Percentiles rank a stretch among this genome's conserved stretches.
Evolutionary conservation across 2,113 vertebrate genomes (phyloP).

Genomic region (Melierax canorus): DNA sequence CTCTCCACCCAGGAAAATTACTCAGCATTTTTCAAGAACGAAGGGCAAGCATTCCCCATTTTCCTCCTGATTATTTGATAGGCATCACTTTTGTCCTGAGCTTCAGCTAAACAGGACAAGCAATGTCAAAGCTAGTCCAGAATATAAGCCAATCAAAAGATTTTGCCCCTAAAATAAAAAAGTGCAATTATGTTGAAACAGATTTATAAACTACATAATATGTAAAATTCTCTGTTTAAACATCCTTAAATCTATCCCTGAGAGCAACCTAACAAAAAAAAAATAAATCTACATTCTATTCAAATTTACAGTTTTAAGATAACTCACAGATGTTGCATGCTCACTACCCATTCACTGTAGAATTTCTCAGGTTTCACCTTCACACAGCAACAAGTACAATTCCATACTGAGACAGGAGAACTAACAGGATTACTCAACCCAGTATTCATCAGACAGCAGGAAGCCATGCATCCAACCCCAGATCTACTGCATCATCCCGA

Average conservation of each 20-base stretch:
- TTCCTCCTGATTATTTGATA: background rate
- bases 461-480: background rate
- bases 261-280: background rate
- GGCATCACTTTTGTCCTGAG: background rate
- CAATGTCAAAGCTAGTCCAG: background rate
- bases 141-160: background rate
- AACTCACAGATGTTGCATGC: background rate
- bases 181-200: background rate
- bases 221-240: background rate
- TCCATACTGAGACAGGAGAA: background rate
- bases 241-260: background rate
- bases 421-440: background rate
- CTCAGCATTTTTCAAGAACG: background rate
- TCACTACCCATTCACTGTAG: background rate
- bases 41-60: background rate
- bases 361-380: background rate
- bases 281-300: background rate
- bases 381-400: background rate
- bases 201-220: background rate
- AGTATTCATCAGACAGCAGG: too few relatives aligned
- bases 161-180: background rate
- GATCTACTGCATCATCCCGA: background rate
- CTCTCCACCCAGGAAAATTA: background rate
- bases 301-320: background rate
- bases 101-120: background rate